A percentile compares a stretch with the other conserved stretches of the same genome.
phyloP scores from a whole-genome alignment of 2,888 invertebrate species.

The Ophion slaviceki region DNA sequence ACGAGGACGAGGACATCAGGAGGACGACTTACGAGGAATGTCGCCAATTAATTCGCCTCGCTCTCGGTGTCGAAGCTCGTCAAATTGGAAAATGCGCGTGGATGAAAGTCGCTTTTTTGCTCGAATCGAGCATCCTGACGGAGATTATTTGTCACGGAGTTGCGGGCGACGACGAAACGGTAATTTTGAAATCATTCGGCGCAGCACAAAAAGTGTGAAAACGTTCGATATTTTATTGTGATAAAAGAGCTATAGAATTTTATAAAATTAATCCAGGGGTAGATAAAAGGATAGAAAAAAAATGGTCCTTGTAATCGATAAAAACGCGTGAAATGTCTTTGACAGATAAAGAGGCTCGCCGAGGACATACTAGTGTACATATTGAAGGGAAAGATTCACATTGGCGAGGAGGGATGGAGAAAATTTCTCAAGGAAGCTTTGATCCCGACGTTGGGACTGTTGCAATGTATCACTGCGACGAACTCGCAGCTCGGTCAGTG shows the following conservation, averaged over 20 bases:
- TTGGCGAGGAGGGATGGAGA: slow-evolving; percentile 87
- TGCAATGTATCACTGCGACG: slow-evolving; percentile 86
- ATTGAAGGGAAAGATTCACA: slow-evolving; percentile 87
- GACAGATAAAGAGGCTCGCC: slow-evolving; percentile 86
- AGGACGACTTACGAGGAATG: slow-evolving; percentile 85
- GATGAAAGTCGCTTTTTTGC: slow-evolving; percentile 85
- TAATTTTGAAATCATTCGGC: slow-evolving; percentile 63
- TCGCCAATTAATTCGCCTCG: slow-evolving; percentile 83
- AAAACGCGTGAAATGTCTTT: slow-evolving; percentile 19
- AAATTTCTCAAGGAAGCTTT: slow-evolving; percentile 86
- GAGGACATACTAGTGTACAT: slow-evolving; percentile 87
- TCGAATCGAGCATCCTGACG: slow-evolving; percentile 86
- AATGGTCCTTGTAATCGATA: neutral
- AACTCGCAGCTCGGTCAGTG: slow-evolving; percentile 85
- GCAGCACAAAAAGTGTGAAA: neutral
- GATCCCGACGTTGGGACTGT: slow-evolving; percentile 86
- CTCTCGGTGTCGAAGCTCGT: slow-evolving; percentile 84
- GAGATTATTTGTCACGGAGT: slow-evolving; percentile 88
- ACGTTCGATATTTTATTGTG: neutral
- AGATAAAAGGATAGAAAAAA: too few relatives aligned
- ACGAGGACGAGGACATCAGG: slow-evolving; percentile 85
- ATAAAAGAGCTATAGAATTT: too few relatives aligned
- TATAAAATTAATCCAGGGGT: neutral
- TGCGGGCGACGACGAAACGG: slow-evolving; percentile 83
- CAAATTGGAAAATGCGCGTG: slow-evolving; percentile 82